These are phyloP conservation scores for Batillaria attramentaria DNA, from an alignment of 1,140 invertebrate species.

Conservation along the genomic window DNA sequence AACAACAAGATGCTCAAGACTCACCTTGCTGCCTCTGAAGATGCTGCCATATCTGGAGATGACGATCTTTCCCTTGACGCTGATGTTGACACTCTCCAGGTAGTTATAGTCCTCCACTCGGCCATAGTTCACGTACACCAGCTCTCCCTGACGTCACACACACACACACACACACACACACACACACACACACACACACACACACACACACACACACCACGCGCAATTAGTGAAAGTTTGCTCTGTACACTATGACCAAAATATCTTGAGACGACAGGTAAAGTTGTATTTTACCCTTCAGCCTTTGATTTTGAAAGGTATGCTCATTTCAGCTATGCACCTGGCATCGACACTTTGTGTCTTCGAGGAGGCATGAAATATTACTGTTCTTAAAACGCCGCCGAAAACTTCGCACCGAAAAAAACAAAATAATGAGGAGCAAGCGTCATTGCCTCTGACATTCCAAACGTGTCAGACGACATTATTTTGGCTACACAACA, in stretches of 20 bases:
- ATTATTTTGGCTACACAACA: too few relatives aligned
- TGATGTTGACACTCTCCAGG: slow-evolving; percentile 56
- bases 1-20: too few relatives aligned
- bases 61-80: slow-evolving; percentile 70
- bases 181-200: not conserved
- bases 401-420: too few relatives aligned
- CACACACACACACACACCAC: not conserved
- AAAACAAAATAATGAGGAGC: not conserved
- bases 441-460: not conserved
- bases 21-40: slow-evolving; percentile 68
- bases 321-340: not conserved
- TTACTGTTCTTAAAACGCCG: too few relatives aligned
- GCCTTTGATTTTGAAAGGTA: not conserved
- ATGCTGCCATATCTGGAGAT: slow-evolving; percentile 73
- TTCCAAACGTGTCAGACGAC: not conserved
- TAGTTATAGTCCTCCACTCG: slow-evolving; percentile 72
- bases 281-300: not conserved
- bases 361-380: not conserved
- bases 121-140: slow-evolving; percentile 75
- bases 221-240: not conserved
- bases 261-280: not conserved
- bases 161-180: too few relatives aligned
- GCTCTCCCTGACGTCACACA: too few relatives aligned
- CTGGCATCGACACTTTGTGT: not conserved
- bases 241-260: not conserved